phyloP scores from a whole-genome alignment of 2,113 vertebrate genomes.

The Tenrec ecaudatus region DNA sequence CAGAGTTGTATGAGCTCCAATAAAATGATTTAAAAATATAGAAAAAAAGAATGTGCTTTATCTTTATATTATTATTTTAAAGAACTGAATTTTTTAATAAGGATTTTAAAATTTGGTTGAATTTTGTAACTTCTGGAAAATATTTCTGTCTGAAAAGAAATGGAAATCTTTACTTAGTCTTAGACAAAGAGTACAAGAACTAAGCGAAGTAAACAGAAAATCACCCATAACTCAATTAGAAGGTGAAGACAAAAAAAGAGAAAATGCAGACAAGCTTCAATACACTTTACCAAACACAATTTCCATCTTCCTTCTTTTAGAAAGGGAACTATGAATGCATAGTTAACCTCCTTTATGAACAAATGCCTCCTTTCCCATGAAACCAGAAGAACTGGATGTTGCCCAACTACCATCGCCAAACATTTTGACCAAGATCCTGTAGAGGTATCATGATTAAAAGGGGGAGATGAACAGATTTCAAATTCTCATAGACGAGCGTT shows the following conservation, averaged over 20 bases:
- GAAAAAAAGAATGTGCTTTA: neutral
- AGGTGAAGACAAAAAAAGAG: neutral
- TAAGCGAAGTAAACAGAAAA: slow-evolving; percentile 5
- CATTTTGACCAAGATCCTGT: too few species aligned
- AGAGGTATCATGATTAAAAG: too few species aligned
- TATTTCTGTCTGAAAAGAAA: slow-evolving; percentile 24
- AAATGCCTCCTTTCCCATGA: too few species aligned
- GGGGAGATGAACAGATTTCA: too few species aligned
- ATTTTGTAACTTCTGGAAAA: slow-evolving; percentile 30
- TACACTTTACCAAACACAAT: neutral
- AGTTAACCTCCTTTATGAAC: too few species aligned
- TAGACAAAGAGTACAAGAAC: neutral
- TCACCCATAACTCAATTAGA: neutral
- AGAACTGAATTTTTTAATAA: slow-evolving; percentile 1
- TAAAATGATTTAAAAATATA: too few species aligned
- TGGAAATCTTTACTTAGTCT: neutral
- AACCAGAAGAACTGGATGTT: too few species aligned
- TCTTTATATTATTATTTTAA: slow-evolving; percentile 18
- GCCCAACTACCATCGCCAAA: too few species aligned
- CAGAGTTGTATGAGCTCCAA: too few species aligned
- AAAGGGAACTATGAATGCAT: neutral
- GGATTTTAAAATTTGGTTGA: neutral
- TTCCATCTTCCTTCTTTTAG: slow-evolving; percentile 14
- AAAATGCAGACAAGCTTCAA: neutral
- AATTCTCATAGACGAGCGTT: too few species aligned